Evolutionary conservation across 1,140 invertebrate genomes (phyloP).

Genomic region (Drosophila pandora): DNA sequence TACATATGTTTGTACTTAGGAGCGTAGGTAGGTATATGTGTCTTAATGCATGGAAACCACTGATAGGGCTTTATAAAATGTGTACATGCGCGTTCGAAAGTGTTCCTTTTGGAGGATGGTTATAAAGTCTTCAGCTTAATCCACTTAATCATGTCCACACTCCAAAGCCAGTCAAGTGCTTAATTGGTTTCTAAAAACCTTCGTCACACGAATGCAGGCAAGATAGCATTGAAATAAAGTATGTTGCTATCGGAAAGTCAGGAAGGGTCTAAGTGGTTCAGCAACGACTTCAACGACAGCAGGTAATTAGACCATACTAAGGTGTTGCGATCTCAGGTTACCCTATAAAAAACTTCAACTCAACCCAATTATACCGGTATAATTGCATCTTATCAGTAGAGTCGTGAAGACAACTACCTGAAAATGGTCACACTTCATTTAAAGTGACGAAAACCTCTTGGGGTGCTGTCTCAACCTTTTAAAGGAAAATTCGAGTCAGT

Average conservation of each 20-base stretch:
- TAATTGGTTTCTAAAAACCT: conserved; percentile 40
- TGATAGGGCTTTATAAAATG: conserved; percentile 27
- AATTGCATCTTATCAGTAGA: background rate
- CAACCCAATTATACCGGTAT: background rate
- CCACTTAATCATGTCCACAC: conserved; percentile 20
- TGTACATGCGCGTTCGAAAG: conserved; percentile 12
- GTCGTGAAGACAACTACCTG: background rate
- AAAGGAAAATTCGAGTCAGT: background rate
- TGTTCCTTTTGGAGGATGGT: conserved; percentile 7
- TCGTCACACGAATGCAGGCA: conserved; percentile 17
- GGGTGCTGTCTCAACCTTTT: background rate
- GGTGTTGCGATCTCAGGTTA: conserved; percentile 9
- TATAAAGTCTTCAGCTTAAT: conserved; percentile 17
- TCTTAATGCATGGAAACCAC: conserved; percentile 3
- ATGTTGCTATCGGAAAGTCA: conserved; percentile 8
- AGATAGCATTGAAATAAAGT: conserved; percentile 23
- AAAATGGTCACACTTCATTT: background rate
- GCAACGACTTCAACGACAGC: conserved; percentile 12
- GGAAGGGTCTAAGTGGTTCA: conserved; percentile 25
- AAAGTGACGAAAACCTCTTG: background rate
- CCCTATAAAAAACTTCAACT: background rate
- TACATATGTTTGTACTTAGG: conserved; percentile 32
- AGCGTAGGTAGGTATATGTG: conserved; percentile 4
- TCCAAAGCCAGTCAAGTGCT: conserved; percentile 21
- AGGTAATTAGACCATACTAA: conserved; percentile 12